These are phyloP conservation scores for Polia nebulosa DNA, from an alignment of 2,888 invertebrate genomes.

Conservation along the genomic window DNA sequence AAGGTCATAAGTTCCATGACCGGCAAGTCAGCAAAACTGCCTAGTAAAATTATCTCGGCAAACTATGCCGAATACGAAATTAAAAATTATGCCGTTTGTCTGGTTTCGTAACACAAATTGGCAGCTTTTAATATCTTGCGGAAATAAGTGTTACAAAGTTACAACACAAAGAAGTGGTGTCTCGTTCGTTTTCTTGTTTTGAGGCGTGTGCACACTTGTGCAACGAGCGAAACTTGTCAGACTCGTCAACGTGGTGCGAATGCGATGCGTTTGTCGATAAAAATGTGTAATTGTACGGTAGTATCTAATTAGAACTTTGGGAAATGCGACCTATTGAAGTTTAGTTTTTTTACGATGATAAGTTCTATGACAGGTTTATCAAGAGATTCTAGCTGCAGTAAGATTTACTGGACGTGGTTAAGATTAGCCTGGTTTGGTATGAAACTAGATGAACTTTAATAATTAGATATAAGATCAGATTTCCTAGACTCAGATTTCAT, in stretches of 20 bases:
- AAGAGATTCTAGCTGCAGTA: background rate
- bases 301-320: background rate
- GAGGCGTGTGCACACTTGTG: slow-evolving; percentile 60
- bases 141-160: slow-evolving; percentile 63
- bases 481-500: no score
- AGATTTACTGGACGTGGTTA: background rate
- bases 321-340: background rate
- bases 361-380: background rate
- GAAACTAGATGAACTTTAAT: slow-evolving; percentile 7
- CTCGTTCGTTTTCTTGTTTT: slow-evolving; percentile 54
- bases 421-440: background rate
- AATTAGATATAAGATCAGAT: background rate
- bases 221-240: slow-evolving; percentile 44
- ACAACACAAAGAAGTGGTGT: slow-evolving; percentile 57
- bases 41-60: slow-evolving; percentile 17
- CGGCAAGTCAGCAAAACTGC: slow-evolving; percentile 18
- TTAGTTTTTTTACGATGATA: background rate
- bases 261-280: slow-evolving; percentile 2
- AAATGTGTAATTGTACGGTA: no score
- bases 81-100: slow-evolving; percentile 47
- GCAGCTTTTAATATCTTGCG: slow-evolving; percentile 63
- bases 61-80: slow-evolving; percentile 33
- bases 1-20: slow-evolving; percentile 21
- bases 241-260: slow-evolving; percentile 45
- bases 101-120: slow-evolving; percentile 58